Evolutionary conservation across 2,113 vertebrate genomes (phyloP), one percentile per base, ranked within the genome.

Genomic region (Megalops atlanticus): DNA sequence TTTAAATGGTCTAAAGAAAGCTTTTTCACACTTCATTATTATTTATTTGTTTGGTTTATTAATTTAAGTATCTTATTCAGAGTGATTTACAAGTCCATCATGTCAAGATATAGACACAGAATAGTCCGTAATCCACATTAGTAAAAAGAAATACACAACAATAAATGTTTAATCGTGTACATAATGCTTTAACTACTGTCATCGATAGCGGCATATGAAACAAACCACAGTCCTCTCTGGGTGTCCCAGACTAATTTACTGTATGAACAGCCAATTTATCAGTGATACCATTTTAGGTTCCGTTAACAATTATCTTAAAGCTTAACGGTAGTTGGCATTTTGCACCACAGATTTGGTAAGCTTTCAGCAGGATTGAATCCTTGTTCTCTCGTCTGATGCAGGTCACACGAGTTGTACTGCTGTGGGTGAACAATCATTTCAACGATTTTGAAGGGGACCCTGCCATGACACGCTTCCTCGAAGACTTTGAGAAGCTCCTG

Each of bases 391-490:
- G 2, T 80, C 84, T 31, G 74, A 24, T 83, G 21, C 86, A 99
- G 97, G 97, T 99, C 12, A 99, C 98, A 0, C 93, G 98, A 84
- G 97, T 99, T 75, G 96, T 99, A 49, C 90, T 99, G 52, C 90
- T 99, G 83, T 99, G 98, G 98, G 98, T 99, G 85, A 99, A 98
- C 90, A 99, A 99, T 90, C 98, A 99, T 87, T 99, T 99, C 86
- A 99, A 98, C 87, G 97, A 99, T 92, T 99, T 99, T 88, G 98
- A 99, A 93, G 97, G 97, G 24, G 95, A 98, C 89, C 94, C 94
- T 27, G 96, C 95, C 68, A 98, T 99, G 97, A 98, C 96, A 6
- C 93, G 86, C 71, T 99, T 99, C 92, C 89, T 99, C 84, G 97
- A 99, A 83, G 96, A 98, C 58, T 99, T 99, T 89, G 98, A 99